phyloP scores from a whole-genome alignment of 2,797 vertebrate species.

The Falco novaeseelandiae region DNA sequence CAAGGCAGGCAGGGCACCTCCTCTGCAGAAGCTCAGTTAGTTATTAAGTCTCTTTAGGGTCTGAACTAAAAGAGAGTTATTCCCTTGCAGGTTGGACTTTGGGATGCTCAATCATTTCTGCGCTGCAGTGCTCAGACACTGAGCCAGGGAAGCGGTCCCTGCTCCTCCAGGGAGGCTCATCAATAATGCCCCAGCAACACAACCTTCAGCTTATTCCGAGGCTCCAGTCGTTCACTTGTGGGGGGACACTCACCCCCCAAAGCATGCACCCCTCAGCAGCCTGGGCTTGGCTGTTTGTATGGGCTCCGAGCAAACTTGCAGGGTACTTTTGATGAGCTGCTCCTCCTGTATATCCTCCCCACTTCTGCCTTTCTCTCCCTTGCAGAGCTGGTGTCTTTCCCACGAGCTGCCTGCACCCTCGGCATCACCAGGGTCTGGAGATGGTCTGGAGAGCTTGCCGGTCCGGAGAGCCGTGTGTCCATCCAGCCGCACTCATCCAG shows the following conservation, averaged over 20 bases:
- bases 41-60: not conserved
- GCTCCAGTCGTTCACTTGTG: not conserved
- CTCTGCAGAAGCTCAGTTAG: not conserved
- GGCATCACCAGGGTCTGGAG: not conserved
- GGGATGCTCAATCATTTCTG: not conserved
- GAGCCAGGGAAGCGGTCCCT: not conserved
- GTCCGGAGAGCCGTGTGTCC: not conserved
- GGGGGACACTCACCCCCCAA: not conserved
- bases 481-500: rapidly evolving
- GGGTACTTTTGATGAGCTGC: rapidly evolving
- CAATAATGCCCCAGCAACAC: not conserved
- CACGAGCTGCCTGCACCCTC: not conserved
- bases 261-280: rapidly evolving
- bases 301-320: not conserved
- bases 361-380: not conserved
- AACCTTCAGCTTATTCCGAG: not conserved
- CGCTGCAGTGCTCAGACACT: not conserved
- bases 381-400: not conserved
- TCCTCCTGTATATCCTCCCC: too few relatives aligned
- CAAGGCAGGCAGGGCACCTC: not conserved
- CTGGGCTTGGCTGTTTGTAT: not conserved
- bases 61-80: not conserved
- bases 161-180: not conserved
- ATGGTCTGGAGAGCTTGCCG: too few relatives aligned
- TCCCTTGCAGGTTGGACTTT: not conserved